Evolutionary conservation across 2,113 vertebrate genomes (phyloP).

Genomic region (Scortum barcoo): DNA sequence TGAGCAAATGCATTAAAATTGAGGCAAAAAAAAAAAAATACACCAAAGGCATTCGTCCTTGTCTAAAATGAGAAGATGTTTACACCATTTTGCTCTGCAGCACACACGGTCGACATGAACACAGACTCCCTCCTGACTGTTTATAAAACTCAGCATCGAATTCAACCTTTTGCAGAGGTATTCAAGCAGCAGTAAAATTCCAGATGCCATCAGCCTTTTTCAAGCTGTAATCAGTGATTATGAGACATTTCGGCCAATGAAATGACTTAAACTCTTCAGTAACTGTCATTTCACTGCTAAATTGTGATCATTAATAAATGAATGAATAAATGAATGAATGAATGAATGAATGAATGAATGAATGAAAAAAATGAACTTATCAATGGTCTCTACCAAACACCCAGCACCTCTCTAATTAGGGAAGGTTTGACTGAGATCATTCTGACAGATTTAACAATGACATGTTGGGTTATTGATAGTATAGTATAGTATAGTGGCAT

Average conservation of each 20-base stretch:
- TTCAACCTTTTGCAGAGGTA: background rate
- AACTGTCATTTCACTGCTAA: too few species aligned
- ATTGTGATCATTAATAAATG: too few species aligned
- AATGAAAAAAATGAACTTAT: too few species aligned
- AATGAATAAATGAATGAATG: too few species aligned
- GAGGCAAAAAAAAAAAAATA: background rate
- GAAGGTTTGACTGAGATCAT: background rate
- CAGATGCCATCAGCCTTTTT: conserved; percentile 10
- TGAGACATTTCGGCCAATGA: too few species aligned
- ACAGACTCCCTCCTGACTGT: background rate
- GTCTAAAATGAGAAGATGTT: background rate
- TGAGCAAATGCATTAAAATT: background rate
- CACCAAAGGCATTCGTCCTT: background rate
- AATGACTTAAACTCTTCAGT: too few species aligned
- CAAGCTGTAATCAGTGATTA: too few species aligned
- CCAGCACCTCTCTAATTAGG: background rate
- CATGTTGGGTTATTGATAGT: background rate
- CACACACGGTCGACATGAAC: background rate
- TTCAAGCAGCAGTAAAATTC: conserved; percentile 42
- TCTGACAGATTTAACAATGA: background rate
- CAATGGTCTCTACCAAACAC: too few species aligned
- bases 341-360: too few species aligned
- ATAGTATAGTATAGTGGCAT: too few species aligned
- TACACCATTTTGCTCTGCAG: background rate
- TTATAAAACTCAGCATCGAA: conserved; percentile 2